Conservation (phyloP, 2,797 vertebrate species). For the Leucoraja ocellata region DNA sequence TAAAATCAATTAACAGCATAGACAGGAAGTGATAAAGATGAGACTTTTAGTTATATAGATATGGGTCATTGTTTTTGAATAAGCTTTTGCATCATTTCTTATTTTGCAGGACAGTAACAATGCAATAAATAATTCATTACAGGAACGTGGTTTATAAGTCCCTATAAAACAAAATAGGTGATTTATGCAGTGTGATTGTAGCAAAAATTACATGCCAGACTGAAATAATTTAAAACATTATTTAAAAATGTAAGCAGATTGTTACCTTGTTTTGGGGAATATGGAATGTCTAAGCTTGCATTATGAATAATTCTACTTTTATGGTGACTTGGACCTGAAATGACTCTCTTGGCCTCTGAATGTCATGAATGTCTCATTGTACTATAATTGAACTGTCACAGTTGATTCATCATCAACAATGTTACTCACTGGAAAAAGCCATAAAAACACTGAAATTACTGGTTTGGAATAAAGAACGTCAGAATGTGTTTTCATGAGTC, state of each 20-base stretch:
- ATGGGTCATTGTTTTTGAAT: not conserved
- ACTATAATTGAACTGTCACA: constrained; percentile 21
- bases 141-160: not conserved
- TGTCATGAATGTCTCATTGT: not conserved
- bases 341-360: not conserved
- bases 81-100: not conserved
- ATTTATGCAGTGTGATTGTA: not conserved
- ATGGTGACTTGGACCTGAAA: not conserved
- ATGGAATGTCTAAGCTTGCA: not conserved
- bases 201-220: not conserved
- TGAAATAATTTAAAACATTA: constrained; percentile 3
- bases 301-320: not conserved
- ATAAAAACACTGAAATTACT: not conserved
- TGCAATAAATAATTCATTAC: not conserved
- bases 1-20: no score
- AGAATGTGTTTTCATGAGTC: not conserved
- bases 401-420: constrained; percentile 11
- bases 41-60: not conserved
- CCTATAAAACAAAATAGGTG: not conserved
- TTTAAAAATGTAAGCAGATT: not conserved
- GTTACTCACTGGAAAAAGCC: constrained; percentile 6
- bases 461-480: constrained; percentile 21
- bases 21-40: no score
- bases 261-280: not conserved
- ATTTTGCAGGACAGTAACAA: not conserved